Evolutionary conservation across 2,888 invertebrate genomes (phyloP).

Genomic region (Thyatira batis): DNA sequence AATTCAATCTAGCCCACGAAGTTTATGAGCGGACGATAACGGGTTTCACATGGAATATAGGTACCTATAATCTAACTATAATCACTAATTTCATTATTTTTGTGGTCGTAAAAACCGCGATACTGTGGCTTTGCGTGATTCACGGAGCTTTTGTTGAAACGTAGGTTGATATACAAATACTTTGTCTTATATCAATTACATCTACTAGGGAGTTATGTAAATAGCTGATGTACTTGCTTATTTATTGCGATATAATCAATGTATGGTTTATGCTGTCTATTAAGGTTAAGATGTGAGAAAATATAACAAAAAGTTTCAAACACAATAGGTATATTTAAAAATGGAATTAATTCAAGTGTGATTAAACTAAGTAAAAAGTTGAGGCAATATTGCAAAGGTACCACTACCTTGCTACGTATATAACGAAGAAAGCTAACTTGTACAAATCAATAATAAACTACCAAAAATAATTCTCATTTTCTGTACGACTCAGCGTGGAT

Average conservation of each 20-base stretch:
- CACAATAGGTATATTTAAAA: background rate
- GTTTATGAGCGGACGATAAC: conserved; percentile 29
- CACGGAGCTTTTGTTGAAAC: conserved; percentile 3
- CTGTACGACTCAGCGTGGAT: conserved; percentile 52
- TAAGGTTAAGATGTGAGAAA: background rate
- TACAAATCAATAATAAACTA: background rate
- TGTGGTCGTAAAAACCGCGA: conserved; percentile 54
- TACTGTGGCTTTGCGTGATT: conserved; percentile 58
- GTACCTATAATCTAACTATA: background rate
- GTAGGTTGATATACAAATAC: background rate
- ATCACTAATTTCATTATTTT: conserved; percentile 72
- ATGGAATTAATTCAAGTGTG: no score
- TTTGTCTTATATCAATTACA: background rate
- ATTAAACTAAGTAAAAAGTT: background rate
- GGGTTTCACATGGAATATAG: conserved; percentile 43
- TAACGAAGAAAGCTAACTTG: background rate
- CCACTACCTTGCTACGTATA: no score
- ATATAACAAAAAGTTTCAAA: background rate
- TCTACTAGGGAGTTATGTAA: background rate
- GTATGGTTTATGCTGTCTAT: no score
- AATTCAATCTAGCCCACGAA: background rate
- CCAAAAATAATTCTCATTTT: conserved; percentile 24
- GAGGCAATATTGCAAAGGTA: background rate
- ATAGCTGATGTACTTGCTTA: background rate
- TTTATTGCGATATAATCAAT: no score